Conservation (phyloP, 2,888 invertebrate genomes). For the Polia nebulosa region DNA sequence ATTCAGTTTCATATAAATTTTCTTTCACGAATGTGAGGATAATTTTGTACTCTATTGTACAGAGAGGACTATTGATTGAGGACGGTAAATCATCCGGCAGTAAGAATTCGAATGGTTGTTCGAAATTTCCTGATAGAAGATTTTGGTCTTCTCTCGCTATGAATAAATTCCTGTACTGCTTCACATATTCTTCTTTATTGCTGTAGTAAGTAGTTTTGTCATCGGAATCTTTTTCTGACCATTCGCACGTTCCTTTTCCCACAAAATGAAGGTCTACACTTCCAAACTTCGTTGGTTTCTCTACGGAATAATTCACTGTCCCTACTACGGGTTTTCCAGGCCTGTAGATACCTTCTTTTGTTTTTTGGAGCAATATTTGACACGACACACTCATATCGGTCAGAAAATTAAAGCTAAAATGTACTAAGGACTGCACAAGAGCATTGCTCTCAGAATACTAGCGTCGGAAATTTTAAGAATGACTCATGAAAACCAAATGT, state of each 20-base stretch:
- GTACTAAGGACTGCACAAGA: neutral
- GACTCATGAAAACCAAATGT: slow-evolving; percentile 4
- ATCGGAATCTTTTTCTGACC: slow-evolving; percentile 44
- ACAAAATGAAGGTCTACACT: slow-evolving; percentile 58
- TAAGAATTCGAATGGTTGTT: slow-evolving; percentile 38
- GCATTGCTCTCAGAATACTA: slow-evolving; percentile 13
- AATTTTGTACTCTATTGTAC: slow-evolving; percentile 46
- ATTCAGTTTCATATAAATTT: slow-evolving; percentile 18
- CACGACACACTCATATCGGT: slow-evolving; percentile 52
- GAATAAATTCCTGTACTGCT: slow-evolving; percentile 43
- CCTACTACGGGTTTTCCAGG: slow-evolving; percentile 64
- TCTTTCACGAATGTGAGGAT: slow-evolving; percentile 29
- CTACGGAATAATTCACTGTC: slow-evolving; percentile 62
- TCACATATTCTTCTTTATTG: slow-evolving; percentile 60
- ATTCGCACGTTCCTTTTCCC: slow-evolving; percentile 64
- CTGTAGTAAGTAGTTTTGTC: neutral
- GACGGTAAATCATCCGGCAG: slow-evolving; percentile 52
- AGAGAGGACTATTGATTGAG: slow-evolving; percentile 16
- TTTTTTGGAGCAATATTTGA: slow-evolving; percentile 63
- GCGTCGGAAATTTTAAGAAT: neutral
- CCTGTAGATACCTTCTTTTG: slow-evolving; percentile 58
- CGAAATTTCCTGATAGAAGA: slow-evolving; percentile 15
- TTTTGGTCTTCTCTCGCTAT: slow-evolving; percentile 1
- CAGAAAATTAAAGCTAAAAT: neutral
- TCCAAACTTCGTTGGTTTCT: slow-evolving; percentile 61